Base-by-base conservation (phyloP, 2,888 invertebrate species). In the Agriotes lineatus region DNA sequence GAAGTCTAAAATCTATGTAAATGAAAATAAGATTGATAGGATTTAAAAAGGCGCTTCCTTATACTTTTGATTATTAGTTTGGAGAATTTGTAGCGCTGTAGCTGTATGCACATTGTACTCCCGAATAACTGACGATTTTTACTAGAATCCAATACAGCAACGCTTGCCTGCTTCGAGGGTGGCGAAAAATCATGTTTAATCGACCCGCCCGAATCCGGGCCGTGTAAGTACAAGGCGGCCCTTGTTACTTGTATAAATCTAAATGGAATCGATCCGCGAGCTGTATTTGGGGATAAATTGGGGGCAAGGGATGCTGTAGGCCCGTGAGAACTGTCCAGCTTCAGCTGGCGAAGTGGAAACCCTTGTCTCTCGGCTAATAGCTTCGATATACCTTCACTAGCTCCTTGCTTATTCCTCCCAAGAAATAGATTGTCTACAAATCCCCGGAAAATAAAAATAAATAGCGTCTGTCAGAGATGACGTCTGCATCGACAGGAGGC, bases 281-380 rank as follows among this genome's bases (percentile, higher is more conserved):
- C 52, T 48, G 30, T 60, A 30, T 48, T 33, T 33, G 19, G 35
- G 60, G 59, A 60, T 60, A 60, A 60, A 60, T 60, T 60, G 60
- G 60, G 42, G 42, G 22, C 10, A 44, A 39, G 42, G 58, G 58
- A 58, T 10, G 44, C 42, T 37, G 48, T 44, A 50, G 59, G 65
- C 56, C 50, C 69, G 64, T 69, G 69, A 65, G 69, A 69, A 69
- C 64, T 69, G 65, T 45, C 69, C 69, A 69, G 65, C 67, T 58
- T 52, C 54, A 54, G 62, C 70, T 62, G 60, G 45, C 68, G 72
- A 72, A 73, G 73, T 73, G 73, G 73, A 73, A 73, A 73, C 64
- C 67, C 73, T 73, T 73, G 73, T 73, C 70, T 64, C 66, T 57
- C 60, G 48, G 59, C 67, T 72, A 73, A 72, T 72, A 72, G 72